phyloP scores from a whole-genome alignment of 2,113 vertebrate genomes.

The Corythaixoides concolor region DNA sequence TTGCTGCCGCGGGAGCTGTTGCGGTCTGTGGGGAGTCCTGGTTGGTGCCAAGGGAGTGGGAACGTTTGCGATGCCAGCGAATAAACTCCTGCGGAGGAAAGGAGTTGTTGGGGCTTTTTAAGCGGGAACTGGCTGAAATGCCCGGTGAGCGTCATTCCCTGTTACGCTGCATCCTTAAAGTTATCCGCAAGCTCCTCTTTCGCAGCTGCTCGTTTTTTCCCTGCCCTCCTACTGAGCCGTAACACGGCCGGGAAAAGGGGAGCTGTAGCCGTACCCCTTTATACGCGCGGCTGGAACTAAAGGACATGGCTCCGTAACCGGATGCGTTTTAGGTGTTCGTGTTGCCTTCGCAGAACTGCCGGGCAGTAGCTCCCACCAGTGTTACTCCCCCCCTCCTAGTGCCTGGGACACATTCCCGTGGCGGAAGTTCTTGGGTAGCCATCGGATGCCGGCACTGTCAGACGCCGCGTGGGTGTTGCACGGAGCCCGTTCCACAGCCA shows the following conservation, averaged over 20 bases:
- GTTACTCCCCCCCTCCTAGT: background rate
- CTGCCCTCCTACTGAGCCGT: background rate
- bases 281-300: accelerated
- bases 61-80: background rate
- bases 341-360: accelerated
- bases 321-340: background rate
- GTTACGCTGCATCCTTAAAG: background rate
- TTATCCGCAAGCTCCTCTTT: background rate
- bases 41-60: background rate
- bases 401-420: background rate
- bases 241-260: background rate
- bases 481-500: accelerated
- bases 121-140: background rate
- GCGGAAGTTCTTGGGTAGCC: background rate
- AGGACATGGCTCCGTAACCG: background rate
- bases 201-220: accelerated
- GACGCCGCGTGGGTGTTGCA: accelerated
- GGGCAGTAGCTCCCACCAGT: background rate
- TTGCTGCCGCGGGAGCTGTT: accelerated
- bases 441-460: accelerated
- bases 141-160: accelerated
- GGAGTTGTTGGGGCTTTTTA: background rate
- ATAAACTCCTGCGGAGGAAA: background rate
- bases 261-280: background rate
- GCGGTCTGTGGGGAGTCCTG: background rate